Evolutionary conservation across 1,140 invertebrate genomes (phyloP).

Genomic region (Helicoverpa zea): DNA sequence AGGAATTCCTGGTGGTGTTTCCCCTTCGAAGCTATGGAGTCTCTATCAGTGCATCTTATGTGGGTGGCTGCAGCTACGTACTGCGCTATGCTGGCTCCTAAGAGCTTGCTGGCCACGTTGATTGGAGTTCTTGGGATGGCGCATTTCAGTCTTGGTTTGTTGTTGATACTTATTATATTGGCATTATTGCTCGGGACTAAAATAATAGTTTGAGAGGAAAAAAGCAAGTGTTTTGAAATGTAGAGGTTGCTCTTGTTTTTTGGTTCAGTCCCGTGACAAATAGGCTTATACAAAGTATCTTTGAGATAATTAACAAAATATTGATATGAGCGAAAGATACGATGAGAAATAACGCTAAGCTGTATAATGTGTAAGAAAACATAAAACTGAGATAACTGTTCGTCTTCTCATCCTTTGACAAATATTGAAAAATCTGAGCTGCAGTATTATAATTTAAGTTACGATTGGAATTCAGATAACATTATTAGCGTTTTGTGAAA

Average conservation of each 20-base stretch:
- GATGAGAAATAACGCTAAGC: slow-evolving; percentile 32
- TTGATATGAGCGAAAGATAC: neutral
- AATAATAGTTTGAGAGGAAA: too few relatives aligned
- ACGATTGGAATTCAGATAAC: slow-evolving; percentile 54
- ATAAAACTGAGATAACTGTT: slow-evolving; percentile 45
- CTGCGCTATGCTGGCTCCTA: slow-evolving; percentile 92
- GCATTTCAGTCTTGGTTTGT: slow-evolving; percentile 92
- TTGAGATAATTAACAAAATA: slow-evolving; percentile 4
- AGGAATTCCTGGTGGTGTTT: slow-evolving; percentile 95
- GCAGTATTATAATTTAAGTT: slow-evolving; percentile 48
- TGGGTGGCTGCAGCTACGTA: slow-evolving; percentile 96
- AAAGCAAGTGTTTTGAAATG: too few relatives aligned
- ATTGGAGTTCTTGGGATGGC: slow-evolving; percentile 94
- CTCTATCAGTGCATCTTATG: slow-evolving; percentile 94
- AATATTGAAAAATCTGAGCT: slow-evolving; percentile 57
- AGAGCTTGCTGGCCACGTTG: slow-evolving; percentile 92
- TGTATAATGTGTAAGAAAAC: slow-evolving; percentile 47
- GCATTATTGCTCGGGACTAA: too few relatives aligned
- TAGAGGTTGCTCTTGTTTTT: too few relatives aligned
- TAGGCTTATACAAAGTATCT: neutral
- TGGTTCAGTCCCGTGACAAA: neutral
- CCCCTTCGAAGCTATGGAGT: slow-evolving; percentile 95
- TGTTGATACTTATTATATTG: neutral
- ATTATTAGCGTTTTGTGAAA: slow-evolving; percentile 50
- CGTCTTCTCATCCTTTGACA: slow-evolving; percentile 53